Conservation (phyloP, 2,113 vertebrate species). For the Halcyon senegalensis region DNA sequence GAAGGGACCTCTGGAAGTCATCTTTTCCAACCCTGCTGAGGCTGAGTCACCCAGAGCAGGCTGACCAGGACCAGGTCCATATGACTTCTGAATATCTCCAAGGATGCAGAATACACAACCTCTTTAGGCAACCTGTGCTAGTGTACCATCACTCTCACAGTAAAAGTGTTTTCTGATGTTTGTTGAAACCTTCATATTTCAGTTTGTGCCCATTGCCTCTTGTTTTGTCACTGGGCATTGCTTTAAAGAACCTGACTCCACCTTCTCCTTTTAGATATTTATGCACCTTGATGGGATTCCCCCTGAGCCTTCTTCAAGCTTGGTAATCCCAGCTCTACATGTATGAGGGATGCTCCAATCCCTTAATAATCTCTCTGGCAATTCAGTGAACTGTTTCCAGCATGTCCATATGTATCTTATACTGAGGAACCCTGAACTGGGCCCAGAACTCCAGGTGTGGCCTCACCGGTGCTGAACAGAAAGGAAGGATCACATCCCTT, state of each 20-base stretch:
- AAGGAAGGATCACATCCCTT: neutral
- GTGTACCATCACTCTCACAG: neutral
- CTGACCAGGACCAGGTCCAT: neutral
- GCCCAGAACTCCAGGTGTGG: neutral
- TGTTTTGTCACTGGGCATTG: neutral
- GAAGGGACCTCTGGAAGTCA: neutral
- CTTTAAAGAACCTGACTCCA: fast-evolving
- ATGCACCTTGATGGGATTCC: neutral
- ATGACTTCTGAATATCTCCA: neutral
- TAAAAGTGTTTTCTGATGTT: neutral
- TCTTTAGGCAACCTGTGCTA: neutral
- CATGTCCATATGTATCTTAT: neutral
- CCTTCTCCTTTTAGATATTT: neutral
- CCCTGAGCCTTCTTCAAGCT: neutral
- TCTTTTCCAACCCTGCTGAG: neutral
- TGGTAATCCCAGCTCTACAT: neutral
- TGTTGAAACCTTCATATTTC: neutral
- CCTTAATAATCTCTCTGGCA: neutral
- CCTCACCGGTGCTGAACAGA: neutral
- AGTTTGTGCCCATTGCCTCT: neutral
- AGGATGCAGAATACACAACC: neutral
- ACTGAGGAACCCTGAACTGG: neutral
- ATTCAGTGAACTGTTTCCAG: neutral
- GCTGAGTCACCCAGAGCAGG: neutral
- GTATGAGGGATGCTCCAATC: neutral